These are phyloP conservation scores for Phrynocephalus versicolor DNA, from an alignment of 2,113 vertebrate species.

Conservation along the genomic window DNA sequence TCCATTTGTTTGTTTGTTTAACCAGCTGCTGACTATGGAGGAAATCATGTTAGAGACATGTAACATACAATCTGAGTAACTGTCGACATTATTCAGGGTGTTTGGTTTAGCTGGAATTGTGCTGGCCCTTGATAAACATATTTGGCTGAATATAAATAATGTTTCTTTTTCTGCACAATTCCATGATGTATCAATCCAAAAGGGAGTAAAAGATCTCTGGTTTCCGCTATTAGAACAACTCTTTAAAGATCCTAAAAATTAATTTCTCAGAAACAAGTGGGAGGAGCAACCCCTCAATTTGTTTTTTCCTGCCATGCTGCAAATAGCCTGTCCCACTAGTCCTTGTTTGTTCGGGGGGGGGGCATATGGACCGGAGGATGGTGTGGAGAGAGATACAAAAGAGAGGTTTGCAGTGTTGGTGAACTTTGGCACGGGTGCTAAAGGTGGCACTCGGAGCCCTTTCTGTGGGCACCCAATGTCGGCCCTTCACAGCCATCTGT, in stretches of 20 bases:
- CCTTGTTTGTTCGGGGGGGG: no score
- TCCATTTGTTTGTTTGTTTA: no score
- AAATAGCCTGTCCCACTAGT: not conserved
- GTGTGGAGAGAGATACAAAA: not conserved
- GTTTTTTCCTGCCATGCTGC: not conserved
- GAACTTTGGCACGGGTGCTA: no score
- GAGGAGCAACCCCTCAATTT: no score
- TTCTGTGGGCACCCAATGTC: no score
- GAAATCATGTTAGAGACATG: not conserved
- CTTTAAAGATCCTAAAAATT: no score
- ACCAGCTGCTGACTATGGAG: not conserved
- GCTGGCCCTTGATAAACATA: not conserved
- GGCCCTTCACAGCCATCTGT: no score
- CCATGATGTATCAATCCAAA: constrained; percentile 51
- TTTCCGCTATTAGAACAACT: constrained; percentile 54
- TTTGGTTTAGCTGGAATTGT: not conserved
- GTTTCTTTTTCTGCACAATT: constrained; percentile 21
- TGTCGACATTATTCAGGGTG: not conserved
- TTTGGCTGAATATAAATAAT: not conserved
- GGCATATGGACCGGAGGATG: no score
- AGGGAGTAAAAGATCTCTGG: constrained; percentile 58
- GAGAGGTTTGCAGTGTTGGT: no score
- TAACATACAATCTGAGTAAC: not conserved
- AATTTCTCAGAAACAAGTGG: constrained; percentile 59
- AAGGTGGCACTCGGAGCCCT: no score